phyloP scores from a whole-genome alignment of 2,113 vertebrate species.

The Vicugna pacos region DNA sequence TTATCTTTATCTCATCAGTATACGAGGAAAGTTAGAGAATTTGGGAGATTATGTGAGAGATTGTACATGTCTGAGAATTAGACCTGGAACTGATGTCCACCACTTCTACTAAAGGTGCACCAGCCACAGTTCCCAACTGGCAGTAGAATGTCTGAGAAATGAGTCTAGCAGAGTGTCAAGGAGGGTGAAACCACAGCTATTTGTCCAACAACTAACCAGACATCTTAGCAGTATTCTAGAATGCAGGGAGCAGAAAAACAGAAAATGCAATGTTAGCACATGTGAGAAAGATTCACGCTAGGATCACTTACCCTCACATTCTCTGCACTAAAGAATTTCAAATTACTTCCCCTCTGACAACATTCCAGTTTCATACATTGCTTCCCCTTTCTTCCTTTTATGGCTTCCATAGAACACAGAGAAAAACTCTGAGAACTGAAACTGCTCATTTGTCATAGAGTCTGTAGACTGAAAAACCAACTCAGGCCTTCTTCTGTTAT shows the following conservation, averaged over 20 bases:
- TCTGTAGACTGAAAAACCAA: background rate
- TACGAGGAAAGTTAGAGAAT: background rate
- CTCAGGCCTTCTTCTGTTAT: background rate
- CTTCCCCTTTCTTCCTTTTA: background rate
- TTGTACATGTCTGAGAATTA: background rate
- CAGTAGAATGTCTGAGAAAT: background rate
- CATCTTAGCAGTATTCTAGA: background rate
- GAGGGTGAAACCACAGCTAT: background rate
- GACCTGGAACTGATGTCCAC: background rate
- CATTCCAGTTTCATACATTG: background rate
- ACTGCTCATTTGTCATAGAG: background rate
- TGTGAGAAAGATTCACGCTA: background rate
- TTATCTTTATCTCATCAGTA: background rate
- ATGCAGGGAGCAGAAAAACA: background rate
- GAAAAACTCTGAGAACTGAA: background rate
- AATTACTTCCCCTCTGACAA: background rate
- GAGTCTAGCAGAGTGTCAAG: background rate
- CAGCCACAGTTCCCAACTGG: background rate
- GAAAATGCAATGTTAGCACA: background rate
- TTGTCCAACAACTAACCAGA: background rate
- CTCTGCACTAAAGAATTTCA: background rate
- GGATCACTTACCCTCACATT: background rate
- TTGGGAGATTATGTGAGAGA: background rate
- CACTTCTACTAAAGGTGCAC: background rate
- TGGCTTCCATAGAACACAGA: background rate